phyloP scores from a whole-genome alignment of 1,140 invertebrate genomes.

The Bombus picipes region DNA sequence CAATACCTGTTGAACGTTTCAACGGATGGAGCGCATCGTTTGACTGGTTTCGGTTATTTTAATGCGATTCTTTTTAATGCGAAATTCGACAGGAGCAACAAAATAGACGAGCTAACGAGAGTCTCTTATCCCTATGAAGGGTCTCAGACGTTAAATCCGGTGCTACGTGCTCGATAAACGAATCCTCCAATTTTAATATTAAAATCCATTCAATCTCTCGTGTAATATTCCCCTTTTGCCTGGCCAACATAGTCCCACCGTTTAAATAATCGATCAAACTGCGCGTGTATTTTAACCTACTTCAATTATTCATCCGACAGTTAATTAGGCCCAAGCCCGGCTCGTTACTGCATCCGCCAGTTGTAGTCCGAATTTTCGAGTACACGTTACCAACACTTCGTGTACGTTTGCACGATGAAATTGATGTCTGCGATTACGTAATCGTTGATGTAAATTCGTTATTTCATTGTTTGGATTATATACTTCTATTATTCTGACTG shows the following conservation, averaged over 20 bases:
- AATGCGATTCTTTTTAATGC: slow-evolving; percentile 11
- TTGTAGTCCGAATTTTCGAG: not conserved
- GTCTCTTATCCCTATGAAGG: not conserved
- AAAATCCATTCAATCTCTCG: slow-evolving; percentile 3
- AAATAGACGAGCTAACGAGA: not conserved
- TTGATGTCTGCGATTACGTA: not conserved
- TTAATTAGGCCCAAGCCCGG: not conserved
- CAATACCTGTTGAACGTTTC: slow-evolving; percentile 37
- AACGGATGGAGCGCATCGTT: not conserved
- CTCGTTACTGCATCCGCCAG: not conserved
- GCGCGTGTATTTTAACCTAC: not conserved
- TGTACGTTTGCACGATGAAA: not conserved
- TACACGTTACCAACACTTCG: not conserved
- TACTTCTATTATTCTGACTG: too few species aligned
- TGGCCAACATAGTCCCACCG: not conserved
- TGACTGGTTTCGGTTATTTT: not conserved
- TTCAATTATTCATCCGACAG: not conserved
- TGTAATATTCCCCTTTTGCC: slow-evolving; percentile 1
- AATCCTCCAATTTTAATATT: slow-evolving; percentile 20
- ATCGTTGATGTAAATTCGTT: not conserved
- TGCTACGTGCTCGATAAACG: slow-evolving; percentile 3
- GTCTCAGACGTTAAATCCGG: not conserved
- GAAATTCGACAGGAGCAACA: not conserved
- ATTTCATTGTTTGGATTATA: not conserved
- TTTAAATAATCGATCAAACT: slow-evolving; percentile 29